Percentiles rank a stretch among this genome's conserved stretches.
Conservation (phyloP, 2,113 vertebrate species). For the Corydoras maculifer region DNA sequence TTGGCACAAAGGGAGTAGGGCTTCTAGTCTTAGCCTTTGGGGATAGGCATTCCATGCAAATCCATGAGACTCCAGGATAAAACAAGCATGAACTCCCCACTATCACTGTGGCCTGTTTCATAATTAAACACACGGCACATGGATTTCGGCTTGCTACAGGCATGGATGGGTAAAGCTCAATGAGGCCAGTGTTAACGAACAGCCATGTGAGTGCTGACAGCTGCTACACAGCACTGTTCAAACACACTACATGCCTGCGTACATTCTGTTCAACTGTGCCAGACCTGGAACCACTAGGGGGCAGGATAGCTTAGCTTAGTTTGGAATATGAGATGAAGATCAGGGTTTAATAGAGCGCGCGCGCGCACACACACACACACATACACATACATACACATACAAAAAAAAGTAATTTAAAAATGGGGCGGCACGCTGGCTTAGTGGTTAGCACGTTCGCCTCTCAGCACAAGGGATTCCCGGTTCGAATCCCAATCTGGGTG, state of each 20-base stretch:
- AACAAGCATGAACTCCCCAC: slow-evolving; percentile 34
- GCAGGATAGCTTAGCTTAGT: neutral
- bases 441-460: too few relatives aligned
- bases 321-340: neutral
- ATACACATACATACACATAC: too few relatives aligned
- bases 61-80: slow-evolving; percentile 51
- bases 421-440: too few relatives aligned
- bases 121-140: slow-evolving; percentile 62
- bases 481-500: too few relatives aligned
- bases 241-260: neutral
- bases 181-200: neutral
- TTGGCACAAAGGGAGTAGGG: slow-evolving; percentile 41
- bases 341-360: too few relatives aligned
- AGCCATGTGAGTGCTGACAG: neutral
- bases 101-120: slow-evolving; percentile 58
- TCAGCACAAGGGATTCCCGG: too few relatives aligned
- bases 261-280: neutral
- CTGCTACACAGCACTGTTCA: neutral
- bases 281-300: neutral
- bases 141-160: slow-evolving; percentile 50
- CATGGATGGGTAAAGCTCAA: slow-evolving; percentile 43
- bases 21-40: slow-evolving; percentile 66
- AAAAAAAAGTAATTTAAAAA: too few relatives aligned
- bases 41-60: slow-evolving; percentile 52
- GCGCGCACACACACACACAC: too few relatives aligned